phyloP scores from a whole-genome alignment of 2,113 vertebrate genomes.

The Otocyon megalotis region DNA sequence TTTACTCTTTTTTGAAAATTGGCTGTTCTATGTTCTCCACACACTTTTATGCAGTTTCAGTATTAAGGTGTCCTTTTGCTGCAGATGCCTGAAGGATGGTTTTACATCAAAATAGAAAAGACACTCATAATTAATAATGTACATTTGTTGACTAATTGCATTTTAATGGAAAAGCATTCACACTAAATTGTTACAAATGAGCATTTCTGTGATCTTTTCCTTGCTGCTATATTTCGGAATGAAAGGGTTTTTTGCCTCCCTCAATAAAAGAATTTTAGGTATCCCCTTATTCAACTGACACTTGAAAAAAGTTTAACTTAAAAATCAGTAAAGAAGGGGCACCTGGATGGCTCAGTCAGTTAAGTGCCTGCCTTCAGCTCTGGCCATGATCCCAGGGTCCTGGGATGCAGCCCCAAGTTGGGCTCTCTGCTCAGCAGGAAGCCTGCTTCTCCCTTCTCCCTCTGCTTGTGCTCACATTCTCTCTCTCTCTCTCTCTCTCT shows the following conservation, averaged over 20 bases:
- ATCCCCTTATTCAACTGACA: slow-evolving; percentile 49
- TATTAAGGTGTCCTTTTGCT: background rate
- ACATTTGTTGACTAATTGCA: slow-evolving; percentile 75
- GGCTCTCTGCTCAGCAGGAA: too few species aligned
- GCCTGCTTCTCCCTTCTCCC: too few species aligned
- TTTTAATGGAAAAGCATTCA: slow-evolving; percentile 76
- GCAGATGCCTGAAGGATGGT: slow-evolving; percentile 40
- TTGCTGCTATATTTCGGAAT: slow-evolving; percentile 69
- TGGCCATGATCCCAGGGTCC: too few species aligned
- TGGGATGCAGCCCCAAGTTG: too few species aligned
- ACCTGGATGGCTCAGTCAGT: too few species aligned
- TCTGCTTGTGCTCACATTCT: too few species aligned
- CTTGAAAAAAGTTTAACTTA: slow-evolving; percentile 21
- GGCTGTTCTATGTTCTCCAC: slow-evolving; percentile 4
- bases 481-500: too few species aligned
- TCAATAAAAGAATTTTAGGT: slow-evolving; percentile 51
- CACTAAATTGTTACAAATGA: slow-evolving; percentile 70
- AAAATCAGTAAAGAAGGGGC: slow-evolving; percentile 19
- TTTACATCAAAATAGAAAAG: slow-evolving; percentile 69
- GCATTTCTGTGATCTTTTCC: slow-evolving; percentile 73
- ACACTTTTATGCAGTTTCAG: background rate
- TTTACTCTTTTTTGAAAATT: background rate
- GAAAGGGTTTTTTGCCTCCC: slow-evolving; percentile 55
- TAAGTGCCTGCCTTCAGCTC: too few species aligned
- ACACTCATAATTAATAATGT: slow-evolving; percentile 71